These are phyloP conservation scores for Pseudococcus viburni DNA, from an alignment of 2,888 invertebrate genomes.

Conservation along the genomic window DNA sequence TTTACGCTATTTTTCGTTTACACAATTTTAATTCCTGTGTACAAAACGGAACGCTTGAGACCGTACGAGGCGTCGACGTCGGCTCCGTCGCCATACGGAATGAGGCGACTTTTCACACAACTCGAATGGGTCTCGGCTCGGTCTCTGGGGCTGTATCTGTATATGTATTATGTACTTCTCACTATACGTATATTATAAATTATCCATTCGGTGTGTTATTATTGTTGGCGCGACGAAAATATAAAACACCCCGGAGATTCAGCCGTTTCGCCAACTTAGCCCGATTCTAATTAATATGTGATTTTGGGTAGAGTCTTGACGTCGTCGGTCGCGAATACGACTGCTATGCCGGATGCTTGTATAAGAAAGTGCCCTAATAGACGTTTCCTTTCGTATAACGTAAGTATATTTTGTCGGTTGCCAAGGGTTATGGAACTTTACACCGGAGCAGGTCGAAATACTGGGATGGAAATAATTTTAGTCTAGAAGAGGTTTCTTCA, in stretches of 20 bases:
- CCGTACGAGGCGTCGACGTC: not conserved
- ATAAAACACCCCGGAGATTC: constrained; percentile 37
- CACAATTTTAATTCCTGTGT: constrained; percentile 26
- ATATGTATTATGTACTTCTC: not conserved
- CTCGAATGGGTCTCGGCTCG: constrained; percentile 9
- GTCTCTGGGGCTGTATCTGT: constrained; percentile 6
- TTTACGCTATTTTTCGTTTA: constrained; percentile 41
- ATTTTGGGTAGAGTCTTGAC: not conserved
- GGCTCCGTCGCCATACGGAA: too few species aligned
- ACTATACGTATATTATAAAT: not conserved
- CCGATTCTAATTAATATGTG: constrained; percentile 2
- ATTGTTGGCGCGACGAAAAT: not conserved
- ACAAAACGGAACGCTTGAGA: not conserved
- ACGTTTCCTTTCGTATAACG: too few species aligned
- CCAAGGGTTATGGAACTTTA: too few species aligned
- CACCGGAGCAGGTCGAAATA: too few species aligned
- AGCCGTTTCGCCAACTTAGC: constrained; percentile 13
- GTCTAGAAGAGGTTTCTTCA: too few species aligned
- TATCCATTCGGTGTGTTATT: not conserved
- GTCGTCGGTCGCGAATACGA: not conserved
- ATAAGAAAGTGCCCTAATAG: not conserved
- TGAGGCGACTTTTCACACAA: not conserved
- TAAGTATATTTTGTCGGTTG: too few species aligned
- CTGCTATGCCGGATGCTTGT: not conserved
- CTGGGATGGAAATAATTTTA: too few species aligned